Conservation (phyloP, 2,888 invertebrate genomes). For the Epistrophe eligans region DNA sequence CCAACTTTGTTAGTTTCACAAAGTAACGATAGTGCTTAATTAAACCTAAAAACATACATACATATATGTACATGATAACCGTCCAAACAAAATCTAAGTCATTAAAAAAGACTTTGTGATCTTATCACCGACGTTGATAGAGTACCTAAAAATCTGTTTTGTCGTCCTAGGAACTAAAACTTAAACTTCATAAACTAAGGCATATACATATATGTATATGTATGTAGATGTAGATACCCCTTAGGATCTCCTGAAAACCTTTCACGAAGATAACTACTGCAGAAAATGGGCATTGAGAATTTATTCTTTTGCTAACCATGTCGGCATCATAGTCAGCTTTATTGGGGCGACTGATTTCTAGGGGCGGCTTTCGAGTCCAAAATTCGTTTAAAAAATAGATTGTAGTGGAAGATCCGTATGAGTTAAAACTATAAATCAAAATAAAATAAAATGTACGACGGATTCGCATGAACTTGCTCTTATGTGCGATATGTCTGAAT, state of each 20-base stretch:
- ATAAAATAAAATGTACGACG: too few relatives aligned
- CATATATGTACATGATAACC: not conserved
- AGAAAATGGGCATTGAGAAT: not conserved
- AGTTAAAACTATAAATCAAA: too few relatives aligned
- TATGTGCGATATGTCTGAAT: too few relatives aligned
- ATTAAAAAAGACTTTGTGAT: slow-evolving; percentile 20
- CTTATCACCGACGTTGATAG: slow-evolving; percentile 22
- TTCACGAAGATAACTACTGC: not conserved
- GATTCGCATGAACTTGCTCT: too few relatives aligned
- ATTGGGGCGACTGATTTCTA: not conserved
- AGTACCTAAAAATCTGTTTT: slow-evolving; percentile 23
- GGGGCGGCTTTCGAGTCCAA: too few relatives aligned
- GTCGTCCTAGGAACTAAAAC: not conserved
- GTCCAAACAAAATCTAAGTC: not conserved
- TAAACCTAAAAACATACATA: not conserved
- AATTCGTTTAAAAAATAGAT: too few relatives aligned
- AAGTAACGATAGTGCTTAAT: slow-evolving; percentile 14
- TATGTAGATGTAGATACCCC: not conserved
- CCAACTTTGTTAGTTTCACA: not conserved
- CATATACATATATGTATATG: not conserved
- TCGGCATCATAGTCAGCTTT: not conserved
- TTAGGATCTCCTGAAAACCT: not conserved
- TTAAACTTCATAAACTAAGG: slow-evolving; percentile 32
- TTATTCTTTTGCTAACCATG: not conserved
- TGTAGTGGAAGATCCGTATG: too few relatives aligned